A percentile compares a stretch with the other conserved stretches of the same genome.
Conservation (phyloP, 2,888 invertebrate genomes). For the Standfussiana lucernea region DNA sequence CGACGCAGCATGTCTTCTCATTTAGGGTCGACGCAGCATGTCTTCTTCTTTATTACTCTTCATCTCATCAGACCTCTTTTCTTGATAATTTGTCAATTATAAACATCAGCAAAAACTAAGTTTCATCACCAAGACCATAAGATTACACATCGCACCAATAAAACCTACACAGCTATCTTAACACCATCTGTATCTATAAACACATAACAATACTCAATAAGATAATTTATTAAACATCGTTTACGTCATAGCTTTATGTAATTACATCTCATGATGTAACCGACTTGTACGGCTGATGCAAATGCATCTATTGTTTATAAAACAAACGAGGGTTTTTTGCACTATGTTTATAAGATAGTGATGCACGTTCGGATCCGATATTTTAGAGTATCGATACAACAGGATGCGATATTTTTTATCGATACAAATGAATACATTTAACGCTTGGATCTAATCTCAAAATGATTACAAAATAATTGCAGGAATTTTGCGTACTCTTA, state of each 20-base stretch:
- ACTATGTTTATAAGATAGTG: background rate
- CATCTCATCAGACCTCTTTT: too few species aligned
- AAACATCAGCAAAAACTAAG: too few species aligned
- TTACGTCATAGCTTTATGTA: slow-evolving; percentile 64
- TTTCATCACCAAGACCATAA: background rate
- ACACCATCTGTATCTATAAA: slow-evolving; percentile 12
- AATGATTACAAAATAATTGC: background rate
- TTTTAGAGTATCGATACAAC: background rate
- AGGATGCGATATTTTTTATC: background rate
- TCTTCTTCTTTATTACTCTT: too few species aligned
- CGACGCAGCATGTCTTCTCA: too few species aligned
- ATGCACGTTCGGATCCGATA: background rate
- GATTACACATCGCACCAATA: slow-evolving; percentile 9
- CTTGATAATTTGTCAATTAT: too few species aligned
- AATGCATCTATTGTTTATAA: slow-evolving; percentile 51
- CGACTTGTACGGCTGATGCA: slow-evolving; percentile 12
- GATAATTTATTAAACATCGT: slow-evolving; percentile 59
- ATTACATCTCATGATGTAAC: slow-evolving; percentile 67
- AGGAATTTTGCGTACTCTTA: background rate
- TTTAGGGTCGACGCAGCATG: too few species aligned
- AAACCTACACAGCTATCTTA: slow-evolving; percentile 11
- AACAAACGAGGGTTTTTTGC: slow-evolving; percentile 26
- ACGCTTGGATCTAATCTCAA: too few species aligned
- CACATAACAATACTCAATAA: slow-evolving; percentile 48
- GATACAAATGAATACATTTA: too few species aligned